A percentile compares a stretch with the other conserved stretches of the same genome.
phyloP scores from a whole-genome alignment of 2,888 invertebrate genomes.

The Dendrolimus pini region DNA sequence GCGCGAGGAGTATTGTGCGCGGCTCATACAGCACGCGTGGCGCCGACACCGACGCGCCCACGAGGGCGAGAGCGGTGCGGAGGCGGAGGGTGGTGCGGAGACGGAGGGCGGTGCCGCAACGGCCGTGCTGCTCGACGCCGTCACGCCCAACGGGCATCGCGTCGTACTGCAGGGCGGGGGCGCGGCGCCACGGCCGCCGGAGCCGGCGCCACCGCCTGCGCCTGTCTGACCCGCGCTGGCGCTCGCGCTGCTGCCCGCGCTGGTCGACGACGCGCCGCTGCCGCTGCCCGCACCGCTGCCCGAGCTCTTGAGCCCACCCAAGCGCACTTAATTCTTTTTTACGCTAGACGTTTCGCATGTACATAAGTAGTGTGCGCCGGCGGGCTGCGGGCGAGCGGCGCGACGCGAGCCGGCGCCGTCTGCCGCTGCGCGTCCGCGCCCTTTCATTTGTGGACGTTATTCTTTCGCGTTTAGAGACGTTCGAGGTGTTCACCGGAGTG shows the following conservation, averaged over 20 bases:
- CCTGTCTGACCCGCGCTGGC: slow-evolving; percentile 76
- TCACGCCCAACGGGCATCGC: slow-evolving; percentile 91
- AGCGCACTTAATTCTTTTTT: slow-evolving; percentile 65
- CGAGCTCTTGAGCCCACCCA: slow-evolving; percentile 70
- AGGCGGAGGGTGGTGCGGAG: slow-evolving; percentile 80
- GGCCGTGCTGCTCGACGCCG: slow-evolving; percentile 89
- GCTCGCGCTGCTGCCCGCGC: slow-evolving; percentile 73
- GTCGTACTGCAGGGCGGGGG: slow-evolving; percentile 94
- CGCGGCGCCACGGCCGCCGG: slow-evolving; percentile 92
- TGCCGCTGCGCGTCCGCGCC: slow-evolving; percentile 40
- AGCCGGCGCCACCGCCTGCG: slow-evolving; percentile 86
- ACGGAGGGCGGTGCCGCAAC: slow-evolving; percentile 88
- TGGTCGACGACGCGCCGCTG: slow-evolving; percentile 68
- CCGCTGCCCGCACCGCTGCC: slow-evolving; percentile 71
- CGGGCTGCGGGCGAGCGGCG: slow-evolving; percentile 43
- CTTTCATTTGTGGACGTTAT: slow-evolving; percentile 42
- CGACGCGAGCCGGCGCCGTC: slow-evolving; percentile 35
- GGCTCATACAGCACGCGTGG: slow-evolving; percentile 97
- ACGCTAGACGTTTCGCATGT: slow-evolving; percentile 56
- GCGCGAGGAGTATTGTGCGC: slow-evolving; percentile 97
- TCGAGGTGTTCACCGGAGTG: slow-evolving; percentile 59
- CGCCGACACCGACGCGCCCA: slow-evolving; percentile 87
- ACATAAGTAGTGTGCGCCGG: slow-evolving; percentile 36
- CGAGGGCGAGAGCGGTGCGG: slow-evolving; percentile 58
- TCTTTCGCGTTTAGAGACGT: slow-evolving; percentile 54